phyloP scores from a whole-genome alignment of 2,113 vertebrate genomes.

The Verasper variegatus region DNA sequence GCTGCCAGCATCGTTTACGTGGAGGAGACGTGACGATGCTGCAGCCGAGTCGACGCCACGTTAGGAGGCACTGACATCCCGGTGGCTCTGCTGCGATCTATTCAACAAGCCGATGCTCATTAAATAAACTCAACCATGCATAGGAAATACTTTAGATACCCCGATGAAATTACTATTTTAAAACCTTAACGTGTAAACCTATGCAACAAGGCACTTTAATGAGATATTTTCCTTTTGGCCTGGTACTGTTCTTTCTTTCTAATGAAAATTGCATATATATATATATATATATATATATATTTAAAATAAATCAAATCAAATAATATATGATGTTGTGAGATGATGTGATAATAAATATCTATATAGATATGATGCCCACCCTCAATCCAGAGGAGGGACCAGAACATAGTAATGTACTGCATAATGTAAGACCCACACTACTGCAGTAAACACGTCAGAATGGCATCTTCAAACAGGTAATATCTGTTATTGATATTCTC shows the following conservation, averaged over 20 bases:
- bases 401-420: not conserved
- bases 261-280: too few species aligned
- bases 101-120: slow-evolving; percentile 1
- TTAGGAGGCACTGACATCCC: not conserved
- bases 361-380: not conserved
- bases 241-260: not conserved
- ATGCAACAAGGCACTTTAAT: not conserved
- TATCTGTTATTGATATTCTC: too few species aligned
- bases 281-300: too few species aligned
- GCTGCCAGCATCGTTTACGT: slow-evolving; percentile 18
- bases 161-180: not conserved
- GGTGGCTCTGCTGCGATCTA: too few species aligned
- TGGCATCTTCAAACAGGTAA: too few species aligned
- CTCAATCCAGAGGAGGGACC: not conserved
- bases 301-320: not conserved
- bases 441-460: too few species aligned
- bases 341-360: not conserved
- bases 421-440: too few species aligned
- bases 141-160: not conserved
- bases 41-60: not conserved
- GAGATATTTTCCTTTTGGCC: not conserved
- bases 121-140: not conserved
- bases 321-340: too few species aligned
- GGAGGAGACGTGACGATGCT: slow-evolving; percentile 9
- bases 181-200: not conserved